Evolutionary conservation across 2,797 vertebrate species (phyloP).

Genomic region (Pogonophryne albipinna): DNA sequence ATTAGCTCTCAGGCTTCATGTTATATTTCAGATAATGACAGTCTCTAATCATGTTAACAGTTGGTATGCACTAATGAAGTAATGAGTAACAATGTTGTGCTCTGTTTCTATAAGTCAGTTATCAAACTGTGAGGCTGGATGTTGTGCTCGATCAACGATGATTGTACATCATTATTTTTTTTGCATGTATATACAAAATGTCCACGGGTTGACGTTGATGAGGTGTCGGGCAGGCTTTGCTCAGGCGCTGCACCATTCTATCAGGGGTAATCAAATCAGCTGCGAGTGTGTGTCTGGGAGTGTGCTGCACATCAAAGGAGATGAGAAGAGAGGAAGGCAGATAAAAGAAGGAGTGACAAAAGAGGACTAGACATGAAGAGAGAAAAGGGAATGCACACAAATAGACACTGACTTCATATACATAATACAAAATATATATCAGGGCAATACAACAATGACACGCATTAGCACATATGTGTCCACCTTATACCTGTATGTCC

Average conservation of each 20-base stretch:
- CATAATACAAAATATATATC: slow-evolving; percentile 5
- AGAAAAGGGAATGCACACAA: neutral
- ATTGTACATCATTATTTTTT: slow-evolving; percentile 25
- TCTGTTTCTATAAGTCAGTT: slow-evolving; percentile 6
- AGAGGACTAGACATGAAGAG: neutral
- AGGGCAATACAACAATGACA: neutral
- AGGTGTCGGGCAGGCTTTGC: slow-evolving; percentile 42
- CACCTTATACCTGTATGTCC: slow-evolving; percentile 84
- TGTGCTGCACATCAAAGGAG: slow-evolving; percentile 40
- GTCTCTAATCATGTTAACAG: slow-evolving; percentile 47
- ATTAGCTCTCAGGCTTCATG: slow-evolving; percentile 33
- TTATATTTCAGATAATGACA: slow-evolving; percentile 45
- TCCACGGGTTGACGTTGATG: slow-evolving; percentile 31
- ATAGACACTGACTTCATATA: neutral
- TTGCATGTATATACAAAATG: slow-evolving; percentile 35
- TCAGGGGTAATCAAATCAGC: slow-evolving; percentile 70
- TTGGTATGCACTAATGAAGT: slow-evolving; percentile 37
- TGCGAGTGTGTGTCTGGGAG: slow-evolving; percentile 12
- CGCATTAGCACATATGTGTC: neutral
- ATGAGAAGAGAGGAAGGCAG: slow-evolving; percentile 28
- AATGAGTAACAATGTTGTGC: slow-evolving; percentile 20
- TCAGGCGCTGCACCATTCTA: slow-evolving; percentile 57
- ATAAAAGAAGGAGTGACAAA: neutral
- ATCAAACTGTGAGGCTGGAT: slow-evolving; percentile 24
- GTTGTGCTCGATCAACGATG: slow-evolving; percentile 34